These are phyloP conservation scores for Drosophila mercatorum DNA, from an alignment of 2,888 invertebrate genomes.

Conservation along the genomic window DNA sequence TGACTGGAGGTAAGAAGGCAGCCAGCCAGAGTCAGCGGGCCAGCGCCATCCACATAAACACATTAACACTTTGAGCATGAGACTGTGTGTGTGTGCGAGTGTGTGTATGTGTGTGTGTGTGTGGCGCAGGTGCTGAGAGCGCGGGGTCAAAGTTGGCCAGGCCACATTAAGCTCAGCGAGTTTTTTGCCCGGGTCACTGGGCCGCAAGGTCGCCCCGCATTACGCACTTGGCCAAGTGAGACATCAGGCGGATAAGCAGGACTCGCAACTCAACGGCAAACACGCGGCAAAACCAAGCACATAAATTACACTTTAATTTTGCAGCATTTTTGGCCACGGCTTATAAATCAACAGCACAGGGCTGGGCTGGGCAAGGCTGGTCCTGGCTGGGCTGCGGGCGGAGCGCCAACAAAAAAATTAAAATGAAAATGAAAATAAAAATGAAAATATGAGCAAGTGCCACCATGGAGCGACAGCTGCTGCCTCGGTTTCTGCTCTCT, in stretches of 20 bases:
- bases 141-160: conserved; percentile 67
- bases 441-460: conserved; percentile 51
- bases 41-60: conserved; percentile 67
- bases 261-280: conserved; percentile 46
- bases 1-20: not conserved
- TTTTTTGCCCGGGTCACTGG: conserved; percentile 48
- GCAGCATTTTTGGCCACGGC: conserved; percentile 82
- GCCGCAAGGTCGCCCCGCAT: conserved; percentile 62
- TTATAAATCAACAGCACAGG: conserved; percentile 81
- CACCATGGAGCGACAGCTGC: conserved; percentile 55
- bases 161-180: conserved; percentile 60
- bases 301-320: conserved; percentile 84
- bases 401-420: conserved; percentile 5
- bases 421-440: conserved; percentile 20
- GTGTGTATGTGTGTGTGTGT: conserved; percentile 63
- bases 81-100: conserved; percentile 56
- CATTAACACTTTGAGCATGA: conserved; percentile 69
- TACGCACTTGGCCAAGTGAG: conserved; percentile 68
- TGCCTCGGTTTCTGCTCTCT: conserved; percentile 10
- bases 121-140: conserved; percentile 43
- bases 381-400: not conserved
- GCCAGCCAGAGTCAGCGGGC: conserved; percentile 44
- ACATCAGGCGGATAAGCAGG: conserved; percentile 66
- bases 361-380: conserved; percentile 1
- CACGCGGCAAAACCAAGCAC: conserved; percentile 63